Evolutionary conservation across 2,888 invertebrate species (phyloP), one percentile per base, ranked within the genome.

Genomic region (Ormyrus thymus): DNA sequence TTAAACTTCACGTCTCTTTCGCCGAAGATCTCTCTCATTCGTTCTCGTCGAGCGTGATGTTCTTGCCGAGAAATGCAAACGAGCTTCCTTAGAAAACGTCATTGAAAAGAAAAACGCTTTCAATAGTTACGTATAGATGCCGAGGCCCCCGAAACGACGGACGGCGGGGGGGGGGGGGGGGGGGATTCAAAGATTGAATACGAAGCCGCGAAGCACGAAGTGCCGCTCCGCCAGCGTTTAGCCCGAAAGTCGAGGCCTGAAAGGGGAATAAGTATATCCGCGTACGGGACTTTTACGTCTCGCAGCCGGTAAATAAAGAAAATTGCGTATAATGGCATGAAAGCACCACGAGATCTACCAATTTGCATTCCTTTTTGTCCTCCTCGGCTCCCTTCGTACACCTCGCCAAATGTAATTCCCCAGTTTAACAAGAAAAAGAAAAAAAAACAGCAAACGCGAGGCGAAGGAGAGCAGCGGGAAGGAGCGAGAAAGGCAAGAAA

Each of bases 281-380:
- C 46, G 46, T 8, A 29, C 29, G 61, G 11, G 51, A 48, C 59
- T 46, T 64, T 65, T 45, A 58, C 56, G 58, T 29, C 46, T 29
- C 7, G 59, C 11, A 10, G 55, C 50, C 8, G 48, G 45, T 56
- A 76, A 76, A 80, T 72, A 80, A 76, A 76, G 76, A 73, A 70
- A 69, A 80, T 73, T 50, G 58, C 59, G 55, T 15, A 80, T 76
- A 80, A 80, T 73, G 76, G 55, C 43, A 80, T 72, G 64, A 78
- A 75, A 72, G 65, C 53, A 61, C 13, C 59, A 15, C 62, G 29
- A 59, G 77, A 11, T 64, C n/a, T 64, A 74, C 74, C 56, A 78
- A 79, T 79, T 75, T 76, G 65, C 65, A 7, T 70, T 8, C 7
- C 11, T 45, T n/a, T 15, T 45, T 66, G 15, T 55, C 48, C 10